Percentiles rank a stretch among this genome's conserved stretches.
phyloP scores from a whole-genome alignment of 2,113 vertebrate species.

The Rhabdomys dilectus region DNA sequence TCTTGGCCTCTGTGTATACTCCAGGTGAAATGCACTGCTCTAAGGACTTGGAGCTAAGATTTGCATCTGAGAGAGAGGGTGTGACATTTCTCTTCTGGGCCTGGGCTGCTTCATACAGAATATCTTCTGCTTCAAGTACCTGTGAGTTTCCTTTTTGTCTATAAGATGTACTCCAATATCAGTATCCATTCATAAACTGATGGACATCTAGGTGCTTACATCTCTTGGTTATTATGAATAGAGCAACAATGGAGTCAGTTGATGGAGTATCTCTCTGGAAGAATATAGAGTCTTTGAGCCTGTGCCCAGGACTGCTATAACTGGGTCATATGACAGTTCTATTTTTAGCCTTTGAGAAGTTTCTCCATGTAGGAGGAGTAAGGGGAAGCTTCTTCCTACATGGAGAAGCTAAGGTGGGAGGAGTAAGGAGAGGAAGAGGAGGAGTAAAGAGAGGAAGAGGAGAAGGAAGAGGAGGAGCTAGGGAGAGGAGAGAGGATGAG shows the following conservation, averaged over 20 bases:
- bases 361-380: no score
- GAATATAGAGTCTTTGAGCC: neutral
- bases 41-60: neutral
- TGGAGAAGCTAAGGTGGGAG: no score
- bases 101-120: neutral
- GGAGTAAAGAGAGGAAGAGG: no score
- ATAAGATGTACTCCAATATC: neutral
- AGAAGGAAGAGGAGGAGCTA: no score
- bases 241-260: no score
- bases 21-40: neutral
- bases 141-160: neutral
- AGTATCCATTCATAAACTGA: neutral
- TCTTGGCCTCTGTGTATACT: neutral
- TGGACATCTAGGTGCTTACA: neutral
- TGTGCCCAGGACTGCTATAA: neutral
- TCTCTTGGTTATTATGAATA: neutral
- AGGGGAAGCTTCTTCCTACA: no score
- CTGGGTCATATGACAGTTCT: neutral
- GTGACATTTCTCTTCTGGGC: neutral
- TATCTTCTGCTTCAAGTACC: neutral
- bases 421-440: no score
- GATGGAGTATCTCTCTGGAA: neutral
- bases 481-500: no score
- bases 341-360: neutral
- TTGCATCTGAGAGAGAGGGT: no score